Conservation (phyloP, 2,888 invertebrate species). For the Ectobius pallidus region DNA sequence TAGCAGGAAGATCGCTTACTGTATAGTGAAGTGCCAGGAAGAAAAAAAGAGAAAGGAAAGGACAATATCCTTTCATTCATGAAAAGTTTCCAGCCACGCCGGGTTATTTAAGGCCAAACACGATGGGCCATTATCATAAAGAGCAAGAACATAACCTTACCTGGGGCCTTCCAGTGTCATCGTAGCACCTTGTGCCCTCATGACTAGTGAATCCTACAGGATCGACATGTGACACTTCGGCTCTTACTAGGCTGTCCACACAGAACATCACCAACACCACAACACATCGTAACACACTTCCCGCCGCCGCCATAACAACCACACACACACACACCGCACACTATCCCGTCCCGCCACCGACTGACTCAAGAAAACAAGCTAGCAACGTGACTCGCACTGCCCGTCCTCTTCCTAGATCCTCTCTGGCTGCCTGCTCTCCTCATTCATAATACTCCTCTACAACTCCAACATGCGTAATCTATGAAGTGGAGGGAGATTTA, state of each 20-base stretch:
- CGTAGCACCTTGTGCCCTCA: constrained; percentile 42
- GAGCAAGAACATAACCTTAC: too few relatives aligned
- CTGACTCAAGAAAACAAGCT: constrained; percentile 14
- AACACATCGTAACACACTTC: constrained; percentile 4
- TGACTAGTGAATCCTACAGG: constrained; percentile 5
- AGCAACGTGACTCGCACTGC: too few relatives aligned
- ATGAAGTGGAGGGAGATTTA: too few relatives aligned
- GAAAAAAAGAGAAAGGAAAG: too few relatives aligned
- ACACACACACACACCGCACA: constrained; percentile 24
- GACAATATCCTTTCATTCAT: too few relatives aligned
- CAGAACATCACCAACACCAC: not conserved
- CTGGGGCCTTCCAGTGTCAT: constrained; percentile 44
- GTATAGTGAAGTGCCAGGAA: too few relatives aligned
- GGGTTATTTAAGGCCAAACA: too few relatives aligned
- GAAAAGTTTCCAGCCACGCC: too few relatives aligned
- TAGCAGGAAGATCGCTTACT: too few relatives aligned
- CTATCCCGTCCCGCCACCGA: constrained; percentile 31
- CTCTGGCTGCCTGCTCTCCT: too few relatives aligned
- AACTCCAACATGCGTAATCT: not conserved
- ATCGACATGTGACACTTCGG: constrained; percentile 3
- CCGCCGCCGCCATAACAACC: constrained; percentile 1
- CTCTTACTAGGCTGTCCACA: not conserved
- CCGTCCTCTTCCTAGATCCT: too few relatives aligned
- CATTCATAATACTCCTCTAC: not conserved
- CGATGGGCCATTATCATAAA: too few relatives aligned